A percentile compares a stretch with the other conserved stretches of the same genome.
Conservation (phyloP, 1,140 invertebrate genomes). For the Drosophila ironensis region DNA sequence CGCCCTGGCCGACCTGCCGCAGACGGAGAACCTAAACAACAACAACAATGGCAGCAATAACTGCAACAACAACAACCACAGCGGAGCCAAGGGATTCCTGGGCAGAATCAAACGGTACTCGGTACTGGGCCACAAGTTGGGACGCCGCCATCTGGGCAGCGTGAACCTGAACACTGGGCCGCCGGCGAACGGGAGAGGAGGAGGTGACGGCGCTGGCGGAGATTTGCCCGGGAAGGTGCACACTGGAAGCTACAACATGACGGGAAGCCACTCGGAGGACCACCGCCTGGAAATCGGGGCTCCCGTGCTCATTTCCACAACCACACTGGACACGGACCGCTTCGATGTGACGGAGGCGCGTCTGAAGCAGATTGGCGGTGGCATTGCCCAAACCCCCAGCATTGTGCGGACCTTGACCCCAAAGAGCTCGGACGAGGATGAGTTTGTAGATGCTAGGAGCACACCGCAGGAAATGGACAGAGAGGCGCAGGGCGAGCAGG, state of each 20-base stretch:
- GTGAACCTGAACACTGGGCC: constrained; percentile 30
- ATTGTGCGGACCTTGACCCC: constrained; percentile 58
- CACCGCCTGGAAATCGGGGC: constrained; percentile 79
- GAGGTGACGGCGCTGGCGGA: neutral
- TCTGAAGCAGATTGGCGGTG: constrained; percentile 69
- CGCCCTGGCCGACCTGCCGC: constrained; percentile 41
- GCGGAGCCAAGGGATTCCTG: constrained; percentile 56
- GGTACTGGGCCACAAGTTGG: constrained; percentile 65
- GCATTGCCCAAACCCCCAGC: constrained; percentile 63
- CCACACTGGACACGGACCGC: constrained; percentile 74
- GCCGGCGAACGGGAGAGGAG: neutral
- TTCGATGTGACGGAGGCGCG: constrained; percentile 73
- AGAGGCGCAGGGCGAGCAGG: neutral
- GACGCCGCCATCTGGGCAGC: constrained; percentile 60
- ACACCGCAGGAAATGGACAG: constrained; percentile 35
- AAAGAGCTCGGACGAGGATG: constrained; percentile 72
- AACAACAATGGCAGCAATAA: constrained; percentile 27
- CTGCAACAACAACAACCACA: constrained; percentile 16
- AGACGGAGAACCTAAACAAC: constrained; percentile 6
- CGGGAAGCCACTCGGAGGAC: constrained; percentile 73
- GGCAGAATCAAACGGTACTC: constrained; percentile 79
- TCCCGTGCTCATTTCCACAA: constrained; percentile 79
- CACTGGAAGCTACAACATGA: constrained; percentile 80
- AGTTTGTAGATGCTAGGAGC: constrained; percentile 67
- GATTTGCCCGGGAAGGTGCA: constrained; percentile 60